phyloP scores from a whole-genome alignment of 2,113 vertebrate species.

The Phalacrocorax carbo region DNA sequence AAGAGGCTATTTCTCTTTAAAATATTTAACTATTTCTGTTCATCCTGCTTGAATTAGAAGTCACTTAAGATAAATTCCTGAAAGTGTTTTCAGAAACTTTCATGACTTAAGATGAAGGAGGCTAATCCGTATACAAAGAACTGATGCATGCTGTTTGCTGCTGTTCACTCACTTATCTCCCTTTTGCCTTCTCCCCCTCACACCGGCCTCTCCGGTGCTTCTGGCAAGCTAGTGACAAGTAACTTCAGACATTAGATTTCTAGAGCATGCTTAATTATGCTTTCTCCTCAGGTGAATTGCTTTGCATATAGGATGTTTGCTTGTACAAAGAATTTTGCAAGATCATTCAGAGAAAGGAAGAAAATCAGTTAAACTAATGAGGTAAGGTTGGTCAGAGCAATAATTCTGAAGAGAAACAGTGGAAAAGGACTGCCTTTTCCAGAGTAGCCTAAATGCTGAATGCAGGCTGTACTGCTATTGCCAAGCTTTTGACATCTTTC shows the following conservation, averaged over 20 bases:
- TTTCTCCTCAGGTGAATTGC: neutral
- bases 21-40: neutral
- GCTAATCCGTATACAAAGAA: neutral
- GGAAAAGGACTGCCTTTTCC: neutral
- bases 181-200: neutral
- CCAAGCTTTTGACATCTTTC: constrained; percentile 1
- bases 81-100: neutral
- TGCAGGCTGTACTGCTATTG: neutral
- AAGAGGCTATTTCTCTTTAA: neutral
- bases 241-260: neutral
- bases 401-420: neutral
- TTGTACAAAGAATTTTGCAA: neutral
- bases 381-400: neutral
- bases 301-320: neutral
- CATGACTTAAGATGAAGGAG: neutral
- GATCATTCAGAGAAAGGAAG: neutral
- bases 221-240: neutral
- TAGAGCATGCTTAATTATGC: neutral
- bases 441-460: neutral
- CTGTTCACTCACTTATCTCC: neutral
- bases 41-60: neutral
- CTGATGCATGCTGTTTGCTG: neutral
- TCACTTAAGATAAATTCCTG: neutral
- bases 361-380: neutral
- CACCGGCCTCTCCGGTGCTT: neutral